A percentile compares a stretch with the other conserved stretches of the same genome.
Conservation (phyloP, 2,113 vertebrate genomes). For the Semnornis frantzii region DNA sequence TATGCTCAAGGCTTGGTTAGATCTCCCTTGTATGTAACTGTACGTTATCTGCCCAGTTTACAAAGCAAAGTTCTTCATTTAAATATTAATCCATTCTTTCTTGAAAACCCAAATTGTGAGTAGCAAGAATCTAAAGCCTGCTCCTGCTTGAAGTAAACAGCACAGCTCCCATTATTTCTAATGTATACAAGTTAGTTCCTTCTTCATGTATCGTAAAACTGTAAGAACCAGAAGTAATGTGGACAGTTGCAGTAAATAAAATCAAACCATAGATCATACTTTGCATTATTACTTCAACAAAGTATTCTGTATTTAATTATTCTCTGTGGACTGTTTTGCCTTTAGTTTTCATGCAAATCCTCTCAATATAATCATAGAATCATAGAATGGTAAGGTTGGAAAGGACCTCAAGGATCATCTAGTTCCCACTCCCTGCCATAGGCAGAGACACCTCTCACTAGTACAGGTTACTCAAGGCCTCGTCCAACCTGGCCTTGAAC, state of each 20-base stretch:
- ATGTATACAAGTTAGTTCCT: neutral
- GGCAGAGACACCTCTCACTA: no score
- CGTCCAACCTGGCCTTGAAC: no score
- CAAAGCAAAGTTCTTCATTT: neutral
- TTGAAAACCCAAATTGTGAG: neutral
- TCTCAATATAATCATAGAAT: neutral
- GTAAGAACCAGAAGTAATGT: neutral
- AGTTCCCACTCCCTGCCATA: no score
- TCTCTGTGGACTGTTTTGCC: neutral
- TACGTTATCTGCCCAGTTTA: neutral
- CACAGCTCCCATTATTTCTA: neutral
- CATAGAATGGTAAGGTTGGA: no score
- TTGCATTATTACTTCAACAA: neutral
- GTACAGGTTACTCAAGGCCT: no score
- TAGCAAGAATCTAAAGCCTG: neutral
- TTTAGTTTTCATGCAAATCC: neutral
- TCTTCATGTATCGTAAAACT: neutral
- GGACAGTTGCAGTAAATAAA: neutral
- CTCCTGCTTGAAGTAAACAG: neutral
- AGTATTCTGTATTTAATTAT: neutral
- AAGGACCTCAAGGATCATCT: no score
- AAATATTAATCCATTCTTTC: neutral
- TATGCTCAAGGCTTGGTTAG: neutral
- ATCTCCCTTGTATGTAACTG: neutral
- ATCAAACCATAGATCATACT: neutral